Percentiles rank a stretch among this genome's conserved stretches.
These are phyloP conservation scores for Mormyrops boulengeri DNA, from an alignment of 2,797 vertebrate genomes.

Conservation along the genomic window DNA sequence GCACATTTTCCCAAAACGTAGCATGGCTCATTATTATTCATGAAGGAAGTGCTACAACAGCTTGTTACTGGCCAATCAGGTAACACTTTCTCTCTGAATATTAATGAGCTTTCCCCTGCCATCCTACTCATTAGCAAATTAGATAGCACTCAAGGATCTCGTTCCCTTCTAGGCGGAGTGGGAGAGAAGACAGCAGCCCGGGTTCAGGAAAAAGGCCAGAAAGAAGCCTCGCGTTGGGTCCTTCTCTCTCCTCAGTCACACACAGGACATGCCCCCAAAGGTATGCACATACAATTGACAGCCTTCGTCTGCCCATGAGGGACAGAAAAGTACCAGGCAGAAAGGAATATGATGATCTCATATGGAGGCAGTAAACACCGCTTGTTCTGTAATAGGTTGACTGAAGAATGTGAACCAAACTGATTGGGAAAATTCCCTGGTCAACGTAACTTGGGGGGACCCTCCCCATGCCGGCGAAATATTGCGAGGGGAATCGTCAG, in stretches of 20 bases:
- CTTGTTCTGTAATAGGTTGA: background rate
- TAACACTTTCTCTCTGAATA: background rate
- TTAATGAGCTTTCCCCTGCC: background rate
- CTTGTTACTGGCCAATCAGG: background rate
- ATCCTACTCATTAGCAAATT: background rate
- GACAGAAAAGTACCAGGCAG: background rate
- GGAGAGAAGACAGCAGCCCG: slow-evolving; percentile 27
- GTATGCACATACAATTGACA: background rate
- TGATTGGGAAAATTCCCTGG: too few relatives aligned
- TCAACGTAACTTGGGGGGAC: background rate
- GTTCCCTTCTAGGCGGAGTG: slow-evolving; percentile 28
- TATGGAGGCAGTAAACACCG: background rate
- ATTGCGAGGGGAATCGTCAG: background rate
- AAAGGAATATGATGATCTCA: background rate
- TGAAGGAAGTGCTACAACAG: background rate
- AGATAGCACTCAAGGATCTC: background rate
- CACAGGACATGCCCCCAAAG: slow-evolving; percentile 22
- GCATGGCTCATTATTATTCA: background rate
- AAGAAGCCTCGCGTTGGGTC: slow-evolving; percentile 34
- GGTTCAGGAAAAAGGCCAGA: slow-evolving; percentile 30
- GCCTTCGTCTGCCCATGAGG: background rate
- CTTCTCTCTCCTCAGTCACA: slow-evolving; percentile 35
- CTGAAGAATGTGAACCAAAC: background rate
- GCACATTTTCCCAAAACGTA: background rate
- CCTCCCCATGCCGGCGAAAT: background rate